Conservation (phyloP, 2,797 vertebrate species). For the Myoxocephalus aenaeus region DNA sequence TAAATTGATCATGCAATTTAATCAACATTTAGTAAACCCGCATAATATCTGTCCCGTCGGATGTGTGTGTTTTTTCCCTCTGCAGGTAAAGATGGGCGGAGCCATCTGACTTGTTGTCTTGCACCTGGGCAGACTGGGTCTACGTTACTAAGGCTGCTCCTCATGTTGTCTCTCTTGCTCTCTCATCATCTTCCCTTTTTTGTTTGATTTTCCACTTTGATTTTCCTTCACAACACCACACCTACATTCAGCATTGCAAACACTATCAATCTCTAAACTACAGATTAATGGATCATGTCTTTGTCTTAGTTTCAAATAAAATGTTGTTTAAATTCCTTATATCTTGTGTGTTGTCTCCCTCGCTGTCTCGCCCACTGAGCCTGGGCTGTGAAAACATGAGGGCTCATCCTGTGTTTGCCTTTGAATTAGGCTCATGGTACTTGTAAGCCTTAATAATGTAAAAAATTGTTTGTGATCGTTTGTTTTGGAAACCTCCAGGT, state of each 20-base stretch:
- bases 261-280: not conserved
- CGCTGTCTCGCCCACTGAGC: not conserved
- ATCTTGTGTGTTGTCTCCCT: not conserved
- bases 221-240: not conserved
- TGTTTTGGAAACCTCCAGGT: not conserved
- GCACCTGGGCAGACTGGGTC: not conserved
- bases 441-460: not conserved
- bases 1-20: slow-evolving; percentile 1
- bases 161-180: not conserved
- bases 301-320: not conserved
- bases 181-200: not conserved
- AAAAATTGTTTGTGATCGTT: not conserved
- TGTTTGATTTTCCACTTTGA: no score
- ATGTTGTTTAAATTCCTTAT: not conserved
- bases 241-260: not conserved
- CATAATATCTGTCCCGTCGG: not conserved
- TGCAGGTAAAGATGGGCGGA: not conserved
- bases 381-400: not conserved
- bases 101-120: not conserved
- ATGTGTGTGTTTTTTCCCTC: not conserved
- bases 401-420: not conserved
- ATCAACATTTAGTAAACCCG: not conserved
- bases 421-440: not conserved
- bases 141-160: not conserved
- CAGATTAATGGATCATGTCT: not conserved